A percentile compares a stretch with the other conserved stretches of the same genome.
Conservation (phyloP, 1,140 invertebrate species). For the Mizuhopecten yessoensis region DNA sequence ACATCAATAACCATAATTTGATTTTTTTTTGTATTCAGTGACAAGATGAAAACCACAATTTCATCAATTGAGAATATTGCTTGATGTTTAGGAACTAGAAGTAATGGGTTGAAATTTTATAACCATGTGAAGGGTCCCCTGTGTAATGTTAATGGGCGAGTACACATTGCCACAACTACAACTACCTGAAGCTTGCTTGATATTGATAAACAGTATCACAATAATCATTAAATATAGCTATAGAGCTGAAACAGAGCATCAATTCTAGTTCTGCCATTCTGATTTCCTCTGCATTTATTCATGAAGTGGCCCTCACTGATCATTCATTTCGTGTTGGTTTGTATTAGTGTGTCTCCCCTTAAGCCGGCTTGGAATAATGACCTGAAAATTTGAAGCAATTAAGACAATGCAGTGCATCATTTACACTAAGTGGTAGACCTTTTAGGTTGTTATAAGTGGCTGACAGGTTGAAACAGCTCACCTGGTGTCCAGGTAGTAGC, state of each 20-base stretch:
- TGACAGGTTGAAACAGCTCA: not conserved
- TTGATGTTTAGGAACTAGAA: too few species aligned
- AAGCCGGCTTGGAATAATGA: not conserved
- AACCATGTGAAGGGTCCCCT: not conserved
- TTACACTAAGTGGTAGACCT: not conserved
- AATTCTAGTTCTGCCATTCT: not conserved
- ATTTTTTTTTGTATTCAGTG: too few species aligned
- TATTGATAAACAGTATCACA: not conserved
- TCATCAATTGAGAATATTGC: too few species aligned
- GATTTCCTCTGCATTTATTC: not conserved
- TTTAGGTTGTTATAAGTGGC: too few species aligned
- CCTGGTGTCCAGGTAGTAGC: not conserved
- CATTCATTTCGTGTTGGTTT: not conserved
- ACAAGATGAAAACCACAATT: too few species aligned
- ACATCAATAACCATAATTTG: too few species aligned
- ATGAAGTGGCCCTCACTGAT: not conserved
- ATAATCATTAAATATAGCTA: not conserved
- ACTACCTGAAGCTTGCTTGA: not conserved
- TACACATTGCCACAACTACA: not conserved
- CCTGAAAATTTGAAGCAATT: constrained; percentile 31
- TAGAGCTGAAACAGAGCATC: not conserved
- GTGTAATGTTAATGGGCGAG: not conserved
- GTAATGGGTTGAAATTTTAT: too few species aligned
- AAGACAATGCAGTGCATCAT: not conserved
- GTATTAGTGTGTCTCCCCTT: not conserved